phyloP scores from a whole-genome alignment of 2,797 vertebrate species.

The Gambelia wislizenii region DNA sequence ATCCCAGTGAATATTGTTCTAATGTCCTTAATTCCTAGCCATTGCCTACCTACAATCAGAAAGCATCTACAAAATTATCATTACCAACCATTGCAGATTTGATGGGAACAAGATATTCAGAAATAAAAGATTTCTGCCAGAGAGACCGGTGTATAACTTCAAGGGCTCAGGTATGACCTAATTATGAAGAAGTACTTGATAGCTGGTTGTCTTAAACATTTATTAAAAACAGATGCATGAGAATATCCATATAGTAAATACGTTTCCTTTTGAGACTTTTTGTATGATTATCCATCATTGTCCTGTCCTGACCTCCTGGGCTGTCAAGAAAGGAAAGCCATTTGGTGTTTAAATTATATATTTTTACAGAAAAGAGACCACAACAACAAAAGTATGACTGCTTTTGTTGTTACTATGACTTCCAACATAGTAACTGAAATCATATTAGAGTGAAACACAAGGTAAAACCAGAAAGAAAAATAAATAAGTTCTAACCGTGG shows the following conservation, averaged over 20 bases:
- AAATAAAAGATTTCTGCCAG: slow-evolving; percentile 36
- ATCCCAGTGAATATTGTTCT: background rate
- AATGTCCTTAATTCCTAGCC: slow-evolving; percentile 26
- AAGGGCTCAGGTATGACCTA: slow-evolving; percentile 63
- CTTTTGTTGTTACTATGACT: no score
- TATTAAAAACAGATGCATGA: background rate
- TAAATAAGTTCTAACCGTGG: background rate
- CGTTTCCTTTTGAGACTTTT: background rate
- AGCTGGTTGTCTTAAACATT: background rate
- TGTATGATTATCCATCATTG: background rate
- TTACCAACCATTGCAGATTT: slow-evolving; percentile 71
- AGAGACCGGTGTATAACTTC: slow-evolving; percentile 22
- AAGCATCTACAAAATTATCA: background rate
- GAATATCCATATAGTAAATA: background rate
- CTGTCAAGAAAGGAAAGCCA: background rate
- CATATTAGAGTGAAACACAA: background rate
- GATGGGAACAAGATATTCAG: slow-evolving; percentile 59
- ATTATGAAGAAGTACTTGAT: background rate
- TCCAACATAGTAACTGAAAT: background rate
- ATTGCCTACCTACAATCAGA: slow-evolving; percentile 23
- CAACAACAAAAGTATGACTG: no score
- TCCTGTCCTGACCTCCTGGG: background rate
- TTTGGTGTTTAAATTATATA: background rate
- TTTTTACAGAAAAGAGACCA: no score
- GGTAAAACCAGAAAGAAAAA: background rate